Conservation (phyloP, 2,888 invertebrate species). For the Baronia brevicornis region DNA sequence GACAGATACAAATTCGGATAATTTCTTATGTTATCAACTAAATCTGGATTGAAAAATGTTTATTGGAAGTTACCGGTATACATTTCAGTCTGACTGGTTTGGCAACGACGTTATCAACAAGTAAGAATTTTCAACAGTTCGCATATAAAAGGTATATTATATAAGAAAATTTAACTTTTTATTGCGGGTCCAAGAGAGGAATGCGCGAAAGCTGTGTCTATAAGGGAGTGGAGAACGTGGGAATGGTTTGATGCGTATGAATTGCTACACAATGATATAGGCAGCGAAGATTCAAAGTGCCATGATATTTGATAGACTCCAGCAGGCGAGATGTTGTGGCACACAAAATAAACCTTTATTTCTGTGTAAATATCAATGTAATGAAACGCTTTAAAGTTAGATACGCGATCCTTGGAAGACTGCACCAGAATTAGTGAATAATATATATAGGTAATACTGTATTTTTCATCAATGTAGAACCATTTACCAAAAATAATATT, state of each 20-base stretch:
- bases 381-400: constrained; percentile 30
- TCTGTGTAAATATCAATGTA: constrained; percentile 9
- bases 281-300: constrained; percentile 8
- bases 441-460: constrained; percentile 63
- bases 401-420: constrained; percentile 60
- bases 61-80: constrained; percentile 59
- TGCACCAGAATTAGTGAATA: constrained; percentile 52
- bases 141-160: constrained; percentile 2
- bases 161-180: constrained; percentile 1
- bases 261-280: constrained; percentile 6
- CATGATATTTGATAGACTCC: constrained; percentile 11
- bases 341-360: constrained; percentile 21
- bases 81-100: constrained; percentile 71
- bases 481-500: constrained; percentile 55
- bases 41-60: constrained; percentile 41
- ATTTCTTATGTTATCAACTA: constrained; percentile 22
- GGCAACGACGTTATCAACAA: constrained; percentile 64
- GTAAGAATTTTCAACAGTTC: constrained; percentile 21
- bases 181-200: constrained; percentile 4
- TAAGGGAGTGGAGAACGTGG: constrained; percentile 17
- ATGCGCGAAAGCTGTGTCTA: constrained; percentile 17
- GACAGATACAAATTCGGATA: constrained; percentile 14
- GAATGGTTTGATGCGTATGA: constrained; percentile 14
- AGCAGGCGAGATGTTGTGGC: constrained; percentile 29
- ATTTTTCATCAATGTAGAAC: constrained; percentile 42